Conservation (phyloP, 2,113 vertebrate species). For the Leptocoma aspasia region DNA sequence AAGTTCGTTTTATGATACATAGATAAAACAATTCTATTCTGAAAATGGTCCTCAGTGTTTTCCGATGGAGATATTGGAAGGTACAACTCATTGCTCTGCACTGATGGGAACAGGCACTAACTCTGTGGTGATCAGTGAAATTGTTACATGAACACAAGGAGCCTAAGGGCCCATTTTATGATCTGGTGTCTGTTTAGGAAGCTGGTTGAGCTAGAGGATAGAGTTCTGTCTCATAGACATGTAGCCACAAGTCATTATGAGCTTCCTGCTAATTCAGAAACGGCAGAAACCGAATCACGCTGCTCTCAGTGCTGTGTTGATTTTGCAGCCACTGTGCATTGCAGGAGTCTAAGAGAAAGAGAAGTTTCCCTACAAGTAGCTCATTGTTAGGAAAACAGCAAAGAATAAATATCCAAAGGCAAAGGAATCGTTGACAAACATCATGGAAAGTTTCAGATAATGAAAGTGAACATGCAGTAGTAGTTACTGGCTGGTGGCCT, state of each 20-base stretch:
- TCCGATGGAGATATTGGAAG: not conserved
- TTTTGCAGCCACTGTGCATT: not conserved
- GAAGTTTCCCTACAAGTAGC: not conserved
- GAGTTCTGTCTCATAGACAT: not conserved
- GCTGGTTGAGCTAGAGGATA: not conserved
- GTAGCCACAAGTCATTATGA: constrained; percentile 13
- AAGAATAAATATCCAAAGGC: constrained; percentile 1
- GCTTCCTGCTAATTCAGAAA: constrained; percentile 5
- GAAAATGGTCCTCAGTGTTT: not conserved
- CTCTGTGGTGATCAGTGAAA: not conserved
- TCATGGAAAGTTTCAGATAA: not conserved
- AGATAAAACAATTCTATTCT: not conserved
- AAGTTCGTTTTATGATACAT: not conserved
- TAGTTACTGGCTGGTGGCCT: not conserved
- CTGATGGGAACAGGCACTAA: not conserved
- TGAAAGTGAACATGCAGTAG: not conserved
- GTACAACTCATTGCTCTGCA: not conserved
- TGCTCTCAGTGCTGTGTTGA: not conserved
- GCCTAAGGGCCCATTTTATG: not conserved
- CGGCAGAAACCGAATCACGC: rapidly evolving
- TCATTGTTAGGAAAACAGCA: not conserved
- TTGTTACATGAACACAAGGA: not conserved
- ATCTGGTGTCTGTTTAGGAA: not conserved
- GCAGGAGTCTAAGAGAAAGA: not conserved
- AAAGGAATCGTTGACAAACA: not conserved